Evolutionary conservation across 2,797 vertebrate genomes (phyloP).

Genomic region (Melanotaenia maccullochi): DNA sequence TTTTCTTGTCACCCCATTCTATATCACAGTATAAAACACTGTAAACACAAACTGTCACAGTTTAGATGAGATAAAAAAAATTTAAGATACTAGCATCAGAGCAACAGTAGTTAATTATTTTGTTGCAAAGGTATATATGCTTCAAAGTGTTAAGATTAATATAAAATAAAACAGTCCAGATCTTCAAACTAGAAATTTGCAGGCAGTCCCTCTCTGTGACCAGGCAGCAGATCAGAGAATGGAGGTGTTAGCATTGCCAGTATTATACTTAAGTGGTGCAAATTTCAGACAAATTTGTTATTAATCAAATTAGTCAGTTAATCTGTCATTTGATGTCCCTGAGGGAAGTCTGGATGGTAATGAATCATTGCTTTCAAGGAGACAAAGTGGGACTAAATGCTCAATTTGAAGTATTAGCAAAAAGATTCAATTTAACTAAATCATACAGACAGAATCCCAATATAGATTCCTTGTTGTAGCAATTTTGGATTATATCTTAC

Average conservation of each 20-base stretch:
- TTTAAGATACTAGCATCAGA: background rate
- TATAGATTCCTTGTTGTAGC: no score
- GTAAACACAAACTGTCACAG: background rate
- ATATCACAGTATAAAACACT: background rate
- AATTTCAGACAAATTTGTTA: conserved; percentile 28
- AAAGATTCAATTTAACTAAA: background rate
- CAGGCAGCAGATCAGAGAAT: background rate
- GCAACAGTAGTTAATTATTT: background rate
- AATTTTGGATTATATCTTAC: no score
- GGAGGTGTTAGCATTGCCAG: background rate
- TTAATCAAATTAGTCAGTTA: conserved; percentile 20
- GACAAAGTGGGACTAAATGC: background rate
- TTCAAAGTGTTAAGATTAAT: background rate
- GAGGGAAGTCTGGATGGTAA: background rate
- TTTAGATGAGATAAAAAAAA: background rate
- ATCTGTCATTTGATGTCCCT: conserved; percentile 1
- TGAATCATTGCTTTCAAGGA: background rate
- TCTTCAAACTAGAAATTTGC: background rate
- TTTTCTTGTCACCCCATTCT: background rate
- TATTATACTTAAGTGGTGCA: conserved; percentile 17
- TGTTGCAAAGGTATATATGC: background rate
- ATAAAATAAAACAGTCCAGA: background rate
- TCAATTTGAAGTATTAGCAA: background rate
- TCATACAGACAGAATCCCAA: no score
- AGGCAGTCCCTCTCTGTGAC: background rate